Evolutionary conservation across 2,797 vertebrate species (phyloP), one percentile per base, ranked within the genome.

Genomic region (Gallinago solitaria): DNA sequence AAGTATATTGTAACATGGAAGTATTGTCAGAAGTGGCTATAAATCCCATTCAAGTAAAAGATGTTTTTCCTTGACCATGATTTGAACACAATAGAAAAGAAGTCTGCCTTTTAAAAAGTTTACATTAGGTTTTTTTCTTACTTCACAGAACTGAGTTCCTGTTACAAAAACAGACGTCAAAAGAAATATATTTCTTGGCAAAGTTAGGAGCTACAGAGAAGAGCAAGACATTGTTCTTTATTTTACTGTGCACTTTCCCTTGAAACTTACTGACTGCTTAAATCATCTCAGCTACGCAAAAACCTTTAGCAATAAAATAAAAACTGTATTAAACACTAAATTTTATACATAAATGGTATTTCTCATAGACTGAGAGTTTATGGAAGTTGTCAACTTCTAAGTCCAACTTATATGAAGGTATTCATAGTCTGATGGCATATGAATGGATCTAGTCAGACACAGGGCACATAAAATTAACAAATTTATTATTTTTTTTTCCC

Each of bases 291-390:
- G 71, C 88, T 90, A 92, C 2, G 28, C 56, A 78, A 93, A 97
- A 97, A 77, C 59, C 67, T 96, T 96, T 95, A 95, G 84, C 89
- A 97, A 94, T 98, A 97, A 97, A 98, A 98, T 96, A 97, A 98
- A 97, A 97, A 95, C 86, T 89, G 54, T 96, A 97, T 97, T 98
- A 98, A 97, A 75, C 91, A 95, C 93, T 98, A 97, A 96, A 97
- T 98, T 98, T 96, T 97, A 96, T 81, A 95, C 85, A 86, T 95
- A 98, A 96, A 83, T 94, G 70, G 53, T 96, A 97, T 97, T 97
- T 97, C 82, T 96, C 93, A 96, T 95, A 97, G 97, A 97, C 51
- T 32, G 74, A 88, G 84, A 96, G 95, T 97, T 98, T 98, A 98
- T 98, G 87, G 93, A 97, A 97, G 80, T 96, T 97, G 95, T 97